phyloP scores from a whole-genome alignment of 30 jellyfish, hydroid and myxozoan genomes.

The Aurelia coerulea region DNA sequence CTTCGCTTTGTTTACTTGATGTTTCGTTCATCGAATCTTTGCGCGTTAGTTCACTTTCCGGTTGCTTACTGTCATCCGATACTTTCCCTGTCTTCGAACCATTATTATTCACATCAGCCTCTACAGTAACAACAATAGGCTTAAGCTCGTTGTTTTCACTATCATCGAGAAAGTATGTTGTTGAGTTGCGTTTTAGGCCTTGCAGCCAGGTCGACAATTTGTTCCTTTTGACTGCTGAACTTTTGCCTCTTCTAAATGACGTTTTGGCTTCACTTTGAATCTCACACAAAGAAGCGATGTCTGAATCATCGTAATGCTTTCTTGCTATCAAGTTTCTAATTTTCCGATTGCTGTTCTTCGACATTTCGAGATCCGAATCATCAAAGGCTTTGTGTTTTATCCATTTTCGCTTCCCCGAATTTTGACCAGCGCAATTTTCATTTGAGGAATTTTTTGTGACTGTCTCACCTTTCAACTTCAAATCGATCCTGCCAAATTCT shows the following conservation, averaged over 20 bases:
- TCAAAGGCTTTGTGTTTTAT: not conserved
- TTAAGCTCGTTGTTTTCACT: not conserved
- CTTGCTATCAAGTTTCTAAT: not conserved
- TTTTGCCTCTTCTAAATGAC: not conserved
- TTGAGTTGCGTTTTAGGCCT: slow-evolving; percentile 10
- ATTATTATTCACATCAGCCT: not conserved
- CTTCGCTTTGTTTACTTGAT: not conserved
- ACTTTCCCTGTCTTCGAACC: not conserved
- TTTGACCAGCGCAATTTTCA: not conserved
- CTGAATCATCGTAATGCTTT: slow-evolving; percentile 26
- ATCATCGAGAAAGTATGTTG: slow-evolving; percentile 43
- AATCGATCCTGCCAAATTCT: slow-evolving; percentile 3
- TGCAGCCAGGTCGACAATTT: slow-evolving; percentile 23
- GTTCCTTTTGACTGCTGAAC: not conserved
- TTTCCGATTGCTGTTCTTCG: not conserved
- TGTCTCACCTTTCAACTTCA: not conserved
- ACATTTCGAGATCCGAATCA: slow-evolving; percentile 16
- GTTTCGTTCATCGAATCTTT: not conserved
- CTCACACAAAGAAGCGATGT: not conserved
- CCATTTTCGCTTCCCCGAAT: not conserved
- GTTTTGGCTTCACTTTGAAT: not conserved
- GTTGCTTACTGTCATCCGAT: not conserved
- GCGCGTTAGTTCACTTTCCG: not conserved
- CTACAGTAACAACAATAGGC: not conserved
- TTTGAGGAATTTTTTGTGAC: not conserved